Conservation (phyloP, 1,140 invertebrate genomes). For the Manduca sexta region DNA sequence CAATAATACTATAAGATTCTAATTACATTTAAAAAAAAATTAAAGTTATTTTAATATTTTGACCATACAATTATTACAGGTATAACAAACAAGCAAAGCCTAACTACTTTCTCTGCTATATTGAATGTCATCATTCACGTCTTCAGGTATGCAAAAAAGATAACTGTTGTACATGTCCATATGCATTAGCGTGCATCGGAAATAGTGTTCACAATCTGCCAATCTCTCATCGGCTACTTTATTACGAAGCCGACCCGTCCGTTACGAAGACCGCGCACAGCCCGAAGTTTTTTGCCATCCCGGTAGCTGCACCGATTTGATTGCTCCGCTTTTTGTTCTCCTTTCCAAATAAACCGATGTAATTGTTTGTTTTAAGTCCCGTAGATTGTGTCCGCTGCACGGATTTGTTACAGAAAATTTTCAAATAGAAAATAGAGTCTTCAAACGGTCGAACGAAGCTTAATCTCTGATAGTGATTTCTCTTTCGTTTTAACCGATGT, state of each 20-base stretch:
- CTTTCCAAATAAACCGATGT: conserved; percentile 66
- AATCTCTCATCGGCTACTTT: conserved; percentile 37
- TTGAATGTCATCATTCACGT: too few species aligned
- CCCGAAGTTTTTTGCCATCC: conserved; percentile 53
- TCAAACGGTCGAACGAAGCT: conserved; percentile 44
- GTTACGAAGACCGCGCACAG: conserved; percentile 35
- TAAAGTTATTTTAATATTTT: too few species aligned
- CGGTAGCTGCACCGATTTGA: conserved; percentile 58
- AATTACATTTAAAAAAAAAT: too few species aligned
- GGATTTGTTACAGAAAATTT: conserved; percentile 64
- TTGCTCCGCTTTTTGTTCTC: conserved; percentile 60
- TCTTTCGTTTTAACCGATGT: conserved; percentile 11
- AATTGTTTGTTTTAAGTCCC: conserved; percentile 70
- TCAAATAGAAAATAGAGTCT: conserved; percentile 58
- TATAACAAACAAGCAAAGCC: too few species aligned
- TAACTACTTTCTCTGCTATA: too few species aligned
- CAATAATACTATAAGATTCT: too few species aligned
- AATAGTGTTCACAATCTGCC: too few species aligned
- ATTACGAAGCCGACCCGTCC: conserved; percentile 36
- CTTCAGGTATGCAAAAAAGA: too few species aligned
- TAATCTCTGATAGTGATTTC: conserved; percentile 9
- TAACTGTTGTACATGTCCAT: too few species aligned
- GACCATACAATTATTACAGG: too few species aligned
- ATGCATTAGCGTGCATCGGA: too few species aligned
- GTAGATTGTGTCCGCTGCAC: conserved; percentile 56